These are phyloP conservation scores for Syngnathus typhle DNA, from an alignment of 2,113 vertebrate species.

Conservation along the genomic window DNA sequence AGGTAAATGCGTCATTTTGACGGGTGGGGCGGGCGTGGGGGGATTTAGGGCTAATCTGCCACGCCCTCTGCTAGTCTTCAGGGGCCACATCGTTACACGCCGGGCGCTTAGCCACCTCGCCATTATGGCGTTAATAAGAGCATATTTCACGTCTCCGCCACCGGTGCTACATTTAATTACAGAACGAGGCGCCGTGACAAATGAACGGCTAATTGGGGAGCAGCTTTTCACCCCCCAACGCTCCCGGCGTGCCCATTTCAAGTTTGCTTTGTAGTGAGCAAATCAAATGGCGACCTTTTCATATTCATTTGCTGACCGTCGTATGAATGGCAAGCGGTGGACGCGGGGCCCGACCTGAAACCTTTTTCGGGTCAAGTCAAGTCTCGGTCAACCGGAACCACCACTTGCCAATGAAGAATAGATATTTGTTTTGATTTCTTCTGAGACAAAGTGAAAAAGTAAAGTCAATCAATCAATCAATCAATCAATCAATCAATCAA, in stretches of 20 bases:
- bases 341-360: no score
- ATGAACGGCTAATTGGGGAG: slow-evolving; percentile 70
- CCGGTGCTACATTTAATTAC: slow-evolving; percentile 75
- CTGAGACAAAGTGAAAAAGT: no score
- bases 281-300: neutral
- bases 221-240: slow-evolving; percentile 44
- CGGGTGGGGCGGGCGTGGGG: slow-evolving; percentile 28
- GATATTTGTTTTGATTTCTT: no score
- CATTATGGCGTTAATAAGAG: slow-evolving; percentile 73
- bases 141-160: slow-evolving; percentile 66
- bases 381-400: no score
- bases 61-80: slow-evolving; percentile 46
- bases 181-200: slow-evolving; percentile 64
- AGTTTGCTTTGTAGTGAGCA: neutral
- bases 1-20: slow-evolving; percentile 69
- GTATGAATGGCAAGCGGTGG: no score
- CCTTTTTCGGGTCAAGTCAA: no score
- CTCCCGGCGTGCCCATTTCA: slow-evolving; percentile 29
- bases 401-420: no score
- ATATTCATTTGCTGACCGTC: neutral
- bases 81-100: slow-evolving; percentile 48
- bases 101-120: slow-evolving; percentile 37
- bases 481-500: no score
- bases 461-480: no score
- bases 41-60: slow-evolving; percentile 68